Evolutionary conservation across 2,113 vertebrate species (phyloP).

Genomic region (Nibea coibor): DNA sequence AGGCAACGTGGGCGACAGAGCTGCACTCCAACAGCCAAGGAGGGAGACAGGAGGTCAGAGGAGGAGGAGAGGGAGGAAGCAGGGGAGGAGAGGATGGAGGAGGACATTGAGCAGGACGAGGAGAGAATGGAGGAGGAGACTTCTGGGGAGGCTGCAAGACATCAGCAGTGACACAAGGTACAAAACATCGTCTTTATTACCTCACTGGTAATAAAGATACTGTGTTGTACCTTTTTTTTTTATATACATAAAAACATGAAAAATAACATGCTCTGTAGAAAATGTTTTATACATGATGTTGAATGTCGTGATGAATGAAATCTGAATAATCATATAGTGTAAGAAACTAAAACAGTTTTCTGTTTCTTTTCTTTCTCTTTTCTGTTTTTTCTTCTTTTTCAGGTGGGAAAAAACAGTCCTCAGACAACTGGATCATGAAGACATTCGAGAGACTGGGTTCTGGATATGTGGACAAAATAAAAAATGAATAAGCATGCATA

Average conservation of each 20-base stretch:
- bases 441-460: neutral
- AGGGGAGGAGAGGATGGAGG: constrained; percentile 69
- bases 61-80: constrained; percentile 30
- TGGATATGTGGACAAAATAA: neutral
- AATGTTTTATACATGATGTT: too few relatives aligned
- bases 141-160: neutral
- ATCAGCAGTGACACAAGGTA: constrained; percentile 51
- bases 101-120: constrained; percentile 50
- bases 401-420: constrained; percentile 8
- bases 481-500: constrained; percentile 13
- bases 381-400: constrained; percentile 15
- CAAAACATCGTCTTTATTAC: neutral
- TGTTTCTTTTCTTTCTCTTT: neutral
- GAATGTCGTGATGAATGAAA: too few relatives aligned
- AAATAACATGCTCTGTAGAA: too few relatives aligned
- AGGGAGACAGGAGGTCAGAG: constrained; percentile 40
- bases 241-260: neutral
- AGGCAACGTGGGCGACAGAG: constrained; percentile 53
- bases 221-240: too few relatives aligned
- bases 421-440: constrained; percentile 19
- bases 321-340: too few relatives aligned
- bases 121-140: constrained; percentile 69
- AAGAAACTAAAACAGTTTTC: neutral
- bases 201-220: too few relatives aligned
- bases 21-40: constrained; percentile 23